A percentile compares a stretch with the other conserved stretches of the same genome.
Evolutionary conservation across 1,140 invertebrate genomes (phyloP).

Genomic region (Condylostylus longicornis): DNA sequence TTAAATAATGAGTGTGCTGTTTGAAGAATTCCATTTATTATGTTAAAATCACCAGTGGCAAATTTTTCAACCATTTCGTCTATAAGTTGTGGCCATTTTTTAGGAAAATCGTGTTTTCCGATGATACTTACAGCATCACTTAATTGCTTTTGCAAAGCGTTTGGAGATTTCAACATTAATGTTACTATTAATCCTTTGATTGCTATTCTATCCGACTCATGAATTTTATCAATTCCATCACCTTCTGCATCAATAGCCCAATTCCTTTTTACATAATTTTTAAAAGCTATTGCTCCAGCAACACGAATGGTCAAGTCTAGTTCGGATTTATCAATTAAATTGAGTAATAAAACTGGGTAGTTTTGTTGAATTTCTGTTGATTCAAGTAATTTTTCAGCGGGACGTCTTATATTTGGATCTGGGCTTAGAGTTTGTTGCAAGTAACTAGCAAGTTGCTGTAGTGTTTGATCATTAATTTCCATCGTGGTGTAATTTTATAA

Average conservation of each 20-base stretch:
- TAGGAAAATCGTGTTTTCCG: conserved; percentile 84
- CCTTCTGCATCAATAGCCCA: conserved; percentile 43
- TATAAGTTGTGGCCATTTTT: conserved; percentile 83
- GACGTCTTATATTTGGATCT: conserved; percentile 60
- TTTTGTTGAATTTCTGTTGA: conserved; percentile 80
- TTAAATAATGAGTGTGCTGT: conserved; percentile 95
- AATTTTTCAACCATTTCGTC: conserved; percentile 87
- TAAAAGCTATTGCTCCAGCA: conserved; percentile 83
- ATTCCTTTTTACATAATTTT: conserved; percentile 92
- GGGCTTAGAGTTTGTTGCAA: conserved; percentile 79
- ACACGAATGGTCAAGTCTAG: conserved; percentile 68
- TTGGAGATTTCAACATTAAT: conserved; percentile 82
- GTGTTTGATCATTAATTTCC: conserved; percentile 70
- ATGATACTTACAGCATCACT: conserved; percentile 94
- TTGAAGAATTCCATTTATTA: conserved; percentile 87
- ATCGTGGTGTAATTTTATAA: too few species aligned
- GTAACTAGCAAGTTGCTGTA: conserved; percentile 64
- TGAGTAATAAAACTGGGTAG: conserved; percentile 73
- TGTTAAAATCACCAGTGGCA: conserved; percentile 75
- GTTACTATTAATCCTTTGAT: conserved; percentile 80
- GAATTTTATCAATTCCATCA: conserved; percentile 65
- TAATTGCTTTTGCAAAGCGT: conserved; percentile 81
- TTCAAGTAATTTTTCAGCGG: conserved; percentile 86
- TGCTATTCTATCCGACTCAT: conserved; percentile 55
- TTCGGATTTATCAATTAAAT: conserved; percentile 65